phyloP scores from a whole-genome alignment of 2,113 vertebrate species.

The Callionymus lyra region DNA sequence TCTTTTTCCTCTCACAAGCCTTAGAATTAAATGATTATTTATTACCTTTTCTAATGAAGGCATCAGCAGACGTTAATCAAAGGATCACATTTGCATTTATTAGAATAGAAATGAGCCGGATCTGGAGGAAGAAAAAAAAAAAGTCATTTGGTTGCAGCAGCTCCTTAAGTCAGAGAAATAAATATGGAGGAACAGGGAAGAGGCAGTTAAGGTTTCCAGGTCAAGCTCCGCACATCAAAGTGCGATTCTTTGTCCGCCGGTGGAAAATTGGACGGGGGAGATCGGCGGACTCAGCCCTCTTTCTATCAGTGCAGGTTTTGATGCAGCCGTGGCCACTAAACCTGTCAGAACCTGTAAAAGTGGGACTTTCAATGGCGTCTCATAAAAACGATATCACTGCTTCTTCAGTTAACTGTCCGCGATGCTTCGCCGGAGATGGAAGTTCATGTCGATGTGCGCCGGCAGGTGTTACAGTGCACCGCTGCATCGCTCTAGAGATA shows the following conservation, averaged over 20 bases:
- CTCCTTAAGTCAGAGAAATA: neutral
- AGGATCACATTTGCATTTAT: conserved; percentile 4
- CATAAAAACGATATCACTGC: conserved; percentile 18
- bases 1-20: neutral
- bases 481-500: too few species aligned
- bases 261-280: conserved; percentile 20
- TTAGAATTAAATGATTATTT: conserved; percentile 5
- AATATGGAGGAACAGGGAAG: conserved; percentile 11
- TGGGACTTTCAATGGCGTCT: conserved; percentile 36
- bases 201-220: conserved; percentile 14
- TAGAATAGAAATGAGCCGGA: conserved; percentile 5
- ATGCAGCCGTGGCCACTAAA: conserved; percentile 50
- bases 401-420: conserved; percentile 18
- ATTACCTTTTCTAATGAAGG: neutral
- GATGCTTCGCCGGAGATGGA: neutral
- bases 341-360: conserved; percentile 44
- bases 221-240: conserved; percentile 28
- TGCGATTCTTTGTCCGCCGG: conserved; percentile 28
- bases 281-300: conserved; percentile 34
- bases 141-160: too few species aligned
- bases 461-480: too few species aligned
- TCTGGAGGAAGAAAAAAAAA: too few species aligned
- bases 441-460: too few species aligned
- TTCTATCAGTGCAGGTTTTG: conserved; percentile 32
- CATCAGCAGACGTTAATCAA: conserved; percentile 7